Conservation (phyloP, 2,113 vertebrate species). For the Cephalopholis sonnerati region DNA sequence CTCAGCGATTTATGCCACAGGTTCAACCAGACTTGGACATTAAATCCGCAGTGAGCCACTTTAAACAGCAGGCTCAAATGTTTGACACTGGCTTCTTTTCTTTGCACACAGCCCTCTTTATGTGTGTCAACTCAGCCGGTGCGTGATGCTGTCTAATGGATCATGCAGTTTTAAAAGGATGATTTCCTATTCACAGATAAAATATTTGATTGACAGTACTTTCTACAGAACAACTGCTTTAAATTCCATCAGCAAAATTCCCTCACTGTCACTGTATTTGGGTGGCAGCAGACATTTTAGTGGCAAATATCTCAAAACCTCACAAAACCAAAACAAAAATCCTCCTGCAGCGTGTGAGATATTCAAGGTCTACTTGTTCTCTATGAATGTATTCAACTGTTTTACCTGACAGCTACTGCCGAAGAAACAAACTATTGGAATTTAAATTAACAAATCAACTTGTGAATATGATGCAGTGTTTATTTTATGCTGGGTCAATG, state of each 20-base stretch:
- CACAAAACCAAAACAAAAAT: not conserved
- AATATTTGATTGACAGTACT: not conserved
- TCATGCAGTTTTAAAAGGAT: not conserved
- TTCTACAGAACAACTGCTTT: not conserved
- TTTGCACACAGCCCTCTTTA: not conserved
- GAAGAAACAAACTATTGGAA: not conserved
- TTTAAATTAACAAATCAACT: not conserved
- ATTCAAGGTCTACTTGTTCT: no score
- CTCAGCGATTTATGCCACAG: not conserved
- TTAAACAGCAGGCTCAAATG: not conserved
- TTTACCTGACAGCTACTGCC: not conserved
- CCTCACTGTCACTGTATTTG: not conserved
- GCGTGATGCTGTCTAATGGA: not conserved
- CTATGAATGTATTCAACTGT: no score
- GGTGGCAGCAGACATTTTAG: not conserved
- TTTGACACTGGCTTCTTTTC: not conserved
- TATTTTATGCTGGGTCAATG: not conserved
- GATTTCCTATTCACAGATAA: not conserved
- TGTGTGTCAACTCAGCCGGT: no score
- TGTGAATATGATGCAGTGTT: not conserved
- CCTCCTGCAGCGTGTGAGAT: no score
- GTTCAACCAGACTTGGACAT: not conserved
- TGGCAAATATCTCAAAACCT: not conserved
- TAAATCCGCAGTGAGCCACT: not conserved
- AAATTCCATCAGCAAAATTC: not conserved